Evolutionary conservation across 2,113 vertebrate species (phyloP), one percentile per base, ranked within the genome.

Genomic region (Rattus norvegicus): DNA sequence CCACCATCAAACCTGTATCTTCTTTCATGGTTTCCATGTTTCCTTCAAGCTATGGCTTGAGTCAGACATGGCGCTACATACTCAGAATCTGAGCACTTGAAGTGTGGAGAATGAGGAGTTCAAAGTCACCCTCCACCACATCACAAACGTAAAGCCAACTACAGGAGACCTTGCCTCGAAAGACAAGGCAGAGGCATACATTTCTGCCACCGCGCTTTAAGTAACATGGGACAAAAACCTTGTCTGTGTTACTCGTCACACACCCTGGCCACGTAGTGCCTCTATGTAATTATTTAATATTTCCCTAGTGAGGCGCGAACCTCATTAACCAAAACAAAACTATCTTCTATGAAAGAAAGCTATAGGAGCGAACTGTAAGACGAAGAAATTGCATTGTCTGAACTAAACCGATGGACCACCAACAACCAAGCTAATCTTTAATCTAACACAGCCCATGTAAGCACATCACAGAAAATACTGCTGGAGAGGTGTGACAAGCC

Each of bases 301-400:
- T 95, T 94, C 36, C 94, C 22, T 93, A 83, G 7, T 83, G n/a
- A 88, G 12, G 72, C 36, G 24, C 69, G 87, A 77, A 76, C 91
- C 89, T 81, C 36, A 94, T 63, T 70, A 97, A 87, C 36, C 90
- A 47, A 93, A 93, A 93, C 30, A 80, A 92, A 91, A 61, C 28
- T 61, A 73, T 49, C 72, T 94, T 61, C 81, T 63, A 87, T 86
- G 63, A 93, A 93, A 83, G 91, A 90, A 89, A 96, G n/a, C 52
- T 69, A 2, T 56, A 0, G 43, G 43, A 36, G 26, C 91, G 16
- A 19, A 67, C 61, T 91, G 4, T 89, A 83, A 81, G 61, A 89
- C 72, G 33, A 59, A 90, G 75, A 92, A 88, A 90, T 69, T 24
- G 86, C 8, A 86, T 0, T 83, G 24, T 52, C 4, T 93, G 11